Conservation (phyloP, 2,797 vertebrate species). For the Peromyscus melanophrys region DNA sequence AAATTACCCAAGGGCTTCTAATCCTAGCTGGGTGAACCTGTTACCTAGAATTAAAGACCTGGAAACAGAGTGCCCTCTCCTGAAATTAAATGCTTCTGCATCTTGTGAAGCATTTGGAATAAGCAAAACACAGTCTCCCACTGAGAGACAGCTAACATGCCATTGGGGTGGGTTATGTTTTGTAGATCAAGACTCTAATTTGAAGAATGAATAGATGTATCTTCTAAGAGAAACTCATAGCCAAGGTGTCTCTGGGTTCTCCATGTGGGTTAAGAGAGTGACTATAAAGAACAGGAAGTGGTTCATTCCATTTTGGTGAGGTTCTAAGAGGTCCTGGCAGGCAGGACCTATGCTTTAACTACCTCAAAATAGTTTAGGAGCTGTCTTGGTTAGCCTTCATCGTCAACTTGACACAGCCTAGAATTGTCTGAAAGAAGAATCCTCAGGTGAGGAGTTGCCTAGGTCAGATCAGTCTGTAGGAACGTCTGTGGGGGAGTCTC, state of each 20-base stretch:
- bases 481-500: not conserved
- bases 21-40: not conserved
- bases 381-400: not conserved
- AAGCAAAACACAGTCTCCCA: not conserved
- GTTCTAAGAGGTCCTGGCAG: too few species aligned
- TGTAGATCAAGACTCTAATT: not conserved
- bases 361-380: not conserved
- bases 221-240: not conserved
- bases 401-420: not conserved
- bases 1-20: not conserved
- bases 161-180: not conserved
- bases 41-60: slow-evolving; percentile 15
- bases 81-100: not conserved
- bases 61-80: not conserved
- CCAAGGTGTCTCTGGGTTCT: not conserved
- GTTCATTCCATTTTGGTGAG: not conserved
- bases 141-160: not conserved
- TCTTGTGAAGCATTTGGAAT: not conserved
- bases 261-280: not conserved
- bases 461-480: not conserved
- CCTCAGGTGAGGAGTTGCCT: not conserved
- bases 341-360: not conserved
- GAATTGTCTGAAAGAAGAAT: not conserved
- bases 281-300: not conserved
- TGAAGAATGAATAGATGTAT: not conserved